phyloP scores from a whole-genome alignment of 2,113 vertebrate species.

The Phrynocephalus versicolor region DNA sequence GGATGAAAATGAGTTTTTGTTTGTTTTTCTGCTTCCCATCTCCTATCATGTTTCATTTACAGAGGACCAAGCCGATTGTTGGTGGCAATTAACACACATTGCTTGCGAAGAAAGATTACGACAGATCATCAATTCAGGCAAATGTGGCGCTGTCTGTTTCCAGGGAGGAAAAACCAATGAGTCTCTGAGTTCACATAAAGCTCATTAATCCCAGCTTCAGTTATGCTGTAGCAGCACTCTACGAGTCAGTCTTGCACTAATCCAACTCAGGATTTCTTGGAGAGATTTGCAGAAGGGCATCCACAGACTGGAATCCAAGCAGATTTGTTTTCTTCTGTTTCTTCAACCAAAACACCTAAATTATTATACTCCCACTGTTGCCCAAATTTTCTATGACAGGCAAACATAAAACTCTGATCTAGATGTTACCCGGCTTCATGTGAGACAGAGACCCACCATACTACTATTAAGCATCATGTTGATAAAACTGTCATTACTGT shows the following conservation, averaged over 20 bases:
- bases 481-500: background rate
- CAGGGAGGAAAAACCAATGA: background rate
- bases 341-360: background rate
- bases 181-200: conserved; percentile 7
- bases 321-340: background rate
- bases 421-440: background rate
- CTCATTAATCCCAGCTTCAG: conserved; percentile 11
- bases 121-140: background rate
- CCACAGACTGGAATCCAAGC: background rate
- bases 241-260: background rate
- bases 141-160: background rate
- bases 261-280: background rate
- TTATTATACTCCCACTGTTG: background rate
- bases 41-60: background rate
- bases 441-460: no score
- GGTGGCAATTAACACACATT: background rate
- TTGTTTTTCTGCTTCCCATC: no score
- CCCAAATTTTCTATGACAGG: background rate
- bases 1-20: no score
- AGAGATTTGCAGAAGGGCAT: background rate
- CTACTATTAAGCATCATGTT: background rate
- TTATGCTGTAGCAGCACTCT: background rate
- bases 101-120: background rate
- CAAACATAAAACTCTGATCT: background rate
- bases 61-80: background rate